Conservation (phyloP, 2,888 invertebrate genomes). For the Plebejus anna region DNA sequence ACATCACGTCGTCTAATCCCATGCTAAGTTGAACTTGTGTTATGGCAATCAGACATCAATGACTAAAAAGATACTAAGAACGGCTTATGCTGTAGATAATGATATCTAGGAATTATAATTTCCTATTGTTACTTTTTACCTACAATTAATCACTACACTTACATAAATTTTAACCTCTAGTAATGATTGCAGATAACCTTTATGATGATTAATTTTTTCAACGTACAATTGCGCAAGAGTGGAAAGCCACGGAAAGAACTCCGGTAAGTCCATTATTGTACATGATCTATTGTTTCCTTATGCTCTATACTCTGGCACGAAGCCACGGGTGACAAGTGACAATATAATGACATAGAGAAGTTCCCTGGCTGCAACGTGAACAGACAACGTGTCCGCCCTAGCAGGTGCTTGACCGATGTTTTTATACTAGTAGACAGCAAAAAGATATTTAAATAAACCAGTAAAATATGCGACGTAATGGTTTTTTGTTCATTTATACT, state of each 20-base stretch:
- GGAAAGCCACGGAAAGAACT: neutral
- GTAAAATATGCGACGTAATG: neutral
- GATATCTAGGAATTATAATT: slow-evolving; percentile 13
- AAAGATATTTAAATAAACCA: neutral
- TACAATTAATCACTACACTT: neutral
- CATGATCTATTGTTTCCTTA: slow-evolving; percentile 23
- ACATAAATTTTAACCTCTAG: neutral
- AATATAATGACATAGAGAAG: neutral
- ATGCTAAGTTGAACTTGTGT: too few species aligned
- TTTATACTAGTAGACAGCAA: neutral
- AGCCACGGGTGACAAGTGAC: slow-evolving; percentile 7
- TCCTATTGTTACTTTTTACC: slow-evolving; percentile 1
- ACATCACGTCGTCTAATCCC: too few species aligned
- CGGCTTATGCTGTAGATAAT: neutral
- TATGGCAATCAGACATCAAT: too few species aligned
- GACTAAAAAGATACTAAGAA: neutral
- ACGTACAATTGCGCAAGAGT: neutral
- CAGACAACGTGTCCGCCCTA: slow-evolving; percentile 1
- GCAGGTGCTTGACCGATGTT: slow-evolving; percentile 23
- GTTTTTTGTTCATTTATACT: neutral
- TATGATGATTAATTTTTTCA: neutral
- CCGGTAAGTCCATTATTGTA: slow-evolving; percentile 3
- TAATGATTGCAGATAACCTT: neutral
- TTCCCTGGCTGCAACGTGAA: slow-evolving; percentile 23
- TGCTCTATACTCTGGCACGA: neutral